Conservation (phyloP, 2,888 invertebrate genomes). For the Drosophila pegasa region DNA sequence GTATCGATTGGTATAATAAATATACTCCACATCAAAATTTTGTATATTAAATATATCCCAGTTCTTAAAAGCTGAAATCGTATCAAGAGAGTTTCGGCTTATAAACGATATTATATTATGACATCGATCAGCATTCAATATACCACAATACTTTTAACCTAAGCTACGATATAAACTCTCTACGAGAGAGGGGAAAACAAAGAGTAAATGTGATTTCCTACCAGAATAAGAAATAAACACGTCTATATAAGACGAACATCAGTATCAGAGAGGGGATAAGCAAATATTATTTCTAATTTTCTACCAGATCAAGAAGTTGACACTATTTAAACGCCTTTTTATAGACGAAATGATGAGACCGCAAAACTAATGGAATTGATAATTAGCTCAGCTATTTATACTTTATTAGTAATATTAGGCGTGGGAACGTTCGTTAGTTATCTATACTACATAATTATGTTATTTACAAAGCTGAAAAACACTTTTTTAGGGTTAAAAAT, state of each 20-base stretch:
- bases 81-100: background rate
- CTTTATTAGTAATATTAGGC: background rate
- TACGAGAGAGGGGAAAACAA: background rate
- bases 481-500: background rate
- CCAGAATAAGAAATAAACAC: background rate
- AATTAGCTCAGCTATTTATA: background rate
- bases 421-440: too few relatives aligned
- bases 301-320: background rate
- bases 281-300: too few relatives aligned
- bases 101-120: background rate
- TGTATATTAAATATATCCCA: background rate
- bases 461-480: background rate
- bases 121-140: background rate
- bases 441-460: background rate
- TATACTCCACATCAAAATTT: background rate
- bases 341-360: background rate
- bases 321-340: background rate
- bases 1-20: too few relatives aligned
- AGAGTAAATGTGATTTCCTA: background rate
- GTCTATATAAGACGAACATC: too few relatives aligned
- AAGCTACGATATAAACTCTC: background rate
- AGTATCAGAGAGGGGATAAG: too few relatives aligned
- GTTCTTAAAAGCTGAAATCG: too few relatives aligned
- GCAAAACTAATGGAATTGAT: background rate
- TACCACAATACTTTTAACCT: background rate